Base-by-base conservation (phyloP, 1,140 invertebrate genomes). In the Probaryconus sp. region DNA sequence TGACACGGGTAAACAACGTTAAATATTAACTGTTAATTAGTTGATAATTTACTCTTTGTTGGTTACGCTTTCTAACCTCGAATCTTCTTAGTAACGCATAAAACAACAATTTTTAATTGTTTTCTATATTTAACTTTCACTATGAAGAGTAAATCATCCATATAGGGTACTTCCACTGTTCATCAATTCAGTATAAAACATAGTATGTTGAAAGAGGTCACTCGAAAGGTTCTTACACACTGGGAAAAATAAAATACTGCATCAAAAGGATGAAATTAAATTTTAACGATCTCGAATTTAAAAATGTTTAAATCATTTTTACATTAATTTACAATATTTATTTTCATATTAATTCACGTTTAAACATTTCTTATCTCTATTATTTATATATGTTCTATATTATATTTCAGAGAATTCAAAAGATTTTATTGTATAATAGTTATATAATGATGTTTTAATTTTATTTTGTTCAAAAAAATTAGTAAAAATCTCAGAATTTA, bases 111-210 rank as follows among this genome's bases (percentile, higher is more conserved):
- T 37, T 45, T 20, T 3, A 16, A 7, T 45, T 58, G 24, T 43
- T 61, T 17, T 30, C 24, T 38, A 38, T 21, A 40, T 42, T 38
- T 55, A 40, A 42, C 51, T 42, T 28, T 40, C 35, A 42, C 40
- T 33, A 58, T 45, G 7, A n/a, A n/a, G n/a, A 45, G 40, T 24
- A 47, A 45, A 45, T 31, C 33, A 37, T 37, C 26, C 11, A 26
- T 11, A 16, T 20, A 3, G 14, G 20, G 14, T 30, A 40, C 28
- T 55, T 55, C 28, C 31, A 28, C 50, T 17, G 17, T 43, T 31
- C 51, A 56, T 43, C 30, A 43, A 43, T 43, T 56, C 2, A 26
- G 26, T n/a, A 11, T 56, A 28, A 56, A 56, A 43, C 33, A 56
- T 43, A 17, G 17, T 18, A 33, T n/a, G 18, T 33, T 28, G 26